Percentiles rank a stretch among this genome's conserved stretches.
Evolutionary conservation across 2,888 invertebrate species (phyloP).

Genomic region (Mimas tiliae): DNA sequence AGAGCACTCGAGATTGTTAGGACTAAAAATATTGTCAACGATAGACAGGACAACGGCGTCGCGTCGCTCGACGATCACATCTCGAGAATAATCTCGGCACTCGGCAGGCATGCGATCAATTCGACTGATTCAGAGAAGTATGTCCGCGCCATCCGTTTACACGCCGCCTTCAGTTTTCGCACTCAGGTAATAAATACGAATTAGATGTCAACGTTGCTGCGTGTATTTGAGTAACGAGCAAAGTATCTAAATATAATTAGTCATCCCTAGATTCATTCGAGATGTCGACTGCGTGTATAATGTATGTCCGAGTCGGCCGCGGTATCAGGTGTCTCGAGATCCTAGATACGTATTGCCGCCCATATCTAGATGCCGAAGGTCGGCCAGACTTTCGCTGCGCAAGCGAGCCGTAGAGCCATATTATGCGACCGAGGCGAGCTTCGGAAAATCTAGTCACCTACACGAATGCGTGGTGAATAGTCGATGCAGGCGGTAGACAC

Average conservation of each 20-base stretch:
- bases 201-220: conserved; percentile 30
- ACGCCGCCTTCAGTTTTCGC: conserved; percentile 11
- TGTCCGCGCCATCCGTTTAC: conserved; percentile 1
- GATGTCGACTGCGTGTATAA: conserved; percentile 35
- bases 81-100: conserved; percentile 48
- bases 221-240: conserved; percentile 33
- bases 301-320: conserved; percentile 22
- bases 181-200: conserved; percentile 22
- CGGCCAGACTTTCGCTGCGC: conserved; percentile 80
- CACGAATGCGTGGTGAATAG: conserved; percentile 61
- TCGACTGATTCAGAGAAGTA: conserved; percentile 30
- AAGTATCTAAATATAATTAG: conserved; percentile 43
- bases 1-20: conserved; percentile 52
- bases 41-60: conserved; percentile 45
- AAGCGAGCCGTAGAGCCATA: conserved; percentile 55
- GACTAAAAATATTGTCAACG: conserved; percentile 60
- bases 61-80: conserved; percentile 52
- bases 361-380: conserved; percentile 80
- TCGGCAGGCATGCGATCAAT: conserved; percentile 54
- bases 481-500: conserved; percentile 51
- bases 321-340: conserved; percentile 61
- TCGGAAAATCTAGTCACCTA: conserved; percentile 79
- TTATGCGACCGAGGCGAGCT: conserved; percentile 69
- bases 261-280: conserved; percentile 40
- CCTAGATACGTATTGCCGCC: conserved; percentile 67